phyloP scores from a whole-genome alignment of 2,797 vertebrate species.

The Smutsia temminckii region DNA sequence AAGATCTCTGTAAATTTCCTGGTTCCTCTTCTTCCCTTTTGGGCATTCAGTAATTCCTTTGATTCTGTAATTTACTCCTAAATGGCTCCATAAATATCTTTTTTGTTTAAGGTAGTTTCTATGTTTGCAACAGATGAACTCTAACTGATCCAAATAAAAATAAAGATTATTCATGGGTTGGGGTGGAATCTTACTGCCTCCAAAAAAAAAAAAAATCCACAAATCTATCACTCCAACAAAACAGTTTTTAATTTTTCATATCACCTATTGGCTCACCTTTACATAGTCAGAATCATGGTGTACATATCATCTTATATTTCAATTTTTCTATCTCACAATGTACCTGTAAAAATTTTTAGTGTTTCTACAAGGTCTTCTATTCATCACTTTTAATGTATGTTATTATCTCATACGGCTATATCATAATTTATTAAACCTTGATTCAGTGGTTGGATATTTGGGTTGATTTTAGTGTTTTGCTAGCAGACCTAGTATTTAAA shows the following conservation, averaged over 20 bases:
- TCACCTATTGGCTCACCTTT: not conserved
- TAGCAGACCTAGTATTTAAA: slow-evolving; percentile 37
- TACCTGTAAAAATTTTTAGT: not conserved
- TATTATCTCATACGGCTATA: not conserved
- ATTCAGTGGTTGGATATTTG: slow-evolving; percentile 20
- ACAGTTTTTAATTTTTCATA: not conserved
- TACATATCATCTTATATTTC: not conserved
- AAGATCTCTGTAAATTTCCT: not conserved
- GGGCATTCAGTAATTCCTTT: not conserved
- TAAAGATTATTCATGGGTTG: not conserved
- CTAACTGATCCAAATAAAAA: not conserved
- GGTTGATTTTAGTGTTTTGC: slow-evolving; percentile 40
- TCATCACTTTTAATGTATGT: not conserved
- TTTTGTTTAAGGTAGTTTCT: slow-evolving; percentile 35
- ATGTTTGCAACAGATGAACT: not conserved
- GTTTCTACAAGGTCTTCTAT: not conserved
- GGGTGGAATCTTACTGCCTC: not conserved
- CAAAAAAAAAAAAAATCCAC: not conserved
- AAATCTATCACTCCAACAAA: not conserved
- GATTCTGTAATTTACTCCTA: not conserved
- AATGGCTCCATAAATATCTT: not conserved
- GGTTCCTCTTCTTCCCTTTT: not conserved
- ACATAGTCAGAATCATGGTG: not conserved
- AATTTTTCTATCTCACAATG: not conserved
- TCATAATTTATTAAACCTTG: slow-evolving; percentile 49